A percentile compares a stretch with the other conserved stretches of the same genome.
phyloP scores from a whole-genome alignment of 2,888 invertebrate genomes.

The Seira ritae region DNA sequence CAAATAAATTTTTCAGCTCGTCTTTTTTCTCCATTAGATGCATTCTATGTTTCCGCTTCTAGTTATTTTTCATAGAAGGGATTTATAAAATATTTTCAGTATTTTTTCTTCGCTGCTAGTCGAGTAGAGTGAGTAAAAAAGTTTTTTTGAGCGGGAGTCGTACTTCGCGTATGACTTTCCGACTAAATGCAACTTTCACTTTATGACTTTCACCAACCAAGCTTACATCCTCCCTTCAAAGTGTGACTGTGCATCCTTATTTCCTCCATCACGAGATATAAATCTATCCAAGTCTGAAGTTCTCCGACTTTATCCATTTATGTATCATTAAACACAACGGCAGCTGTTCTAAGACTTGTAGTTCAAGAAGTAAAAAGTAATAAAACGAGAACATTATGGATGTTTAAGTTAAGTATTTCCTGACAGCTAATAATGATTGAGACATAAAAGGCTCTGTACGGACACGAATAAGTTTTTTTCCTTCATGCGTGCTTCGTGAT shows the following conservation, averaged over 20 bases:
- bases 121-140: neutral
- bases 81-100: neutral
- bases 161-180: constrained; percentile 2
- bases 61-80: neutral
- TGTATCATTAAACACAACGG: neutral
- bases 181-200: constrained; percentile 42
- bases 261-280: too few relatives aligned
- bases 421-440: constrained; percentile 49
- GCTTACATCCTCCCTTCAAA: neutral
- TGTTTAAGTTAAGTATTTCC: constrained; percentile 51
- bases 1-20: neutral
- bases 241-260: neutral
- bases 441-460: constrained; percentile 41
- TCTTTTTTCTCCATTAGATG: too few relatives aligned
- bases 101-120: neutral
- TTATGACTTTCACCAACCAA: constrained; percentile 1
- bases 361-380: constrained; percentile 18
- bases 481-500: neutral
- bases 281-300: neutral
- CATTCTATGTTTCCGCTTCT: neutral
- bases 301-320: neutral
- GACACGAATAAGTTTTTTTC: too few relatives aligned
- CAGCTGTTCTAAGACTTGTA: neutral
- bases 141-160: too few relatives aligned
- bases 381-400: constrained; percentile 24